Percentiles rank a stretch among this genome's conserved stretches.
phyloP scores from a whole-genome alignment of 2,797 vertebrate genomes.

The Cossypha caffra region DNA sequence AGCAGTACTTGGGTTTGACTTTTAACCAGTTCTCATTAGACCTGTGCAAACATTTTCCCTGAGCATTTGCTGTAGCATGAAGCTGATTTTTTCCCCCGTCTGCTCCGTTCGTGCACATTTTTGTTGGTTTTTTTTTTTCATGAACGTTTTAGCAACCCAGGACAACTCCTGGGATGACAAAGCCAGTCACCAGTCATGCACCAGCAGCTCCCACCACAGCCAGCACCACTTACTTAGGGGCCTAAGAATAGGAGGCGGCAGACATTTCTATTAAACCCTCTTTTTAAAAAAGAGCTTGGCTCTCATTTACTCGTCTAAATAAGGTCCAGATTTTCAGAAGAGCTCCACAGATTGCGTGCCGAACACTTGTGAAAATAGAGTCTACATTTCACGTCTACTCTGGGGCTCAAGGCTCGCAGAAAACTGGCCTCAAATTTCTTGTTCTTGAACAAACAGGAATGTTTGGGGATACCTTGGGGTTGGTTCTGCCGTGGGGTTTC shows the following conservation, averaged over 20 bases:
- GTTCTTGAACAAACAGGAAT: slow-evolving; percentile 27
- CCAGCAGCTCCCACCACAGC: slow-evolving; percentile 28
- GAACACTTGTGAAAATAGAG: slow-evolving; percentile 69
- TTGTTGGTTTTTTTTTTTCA: not conserved
- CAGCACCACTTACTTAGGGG: slow-evolving; percentile 54
- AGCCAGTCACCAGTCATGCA: slow-evolving; percentile 32
- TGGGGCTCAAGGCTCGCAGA: slow-evolving; percentile 13
- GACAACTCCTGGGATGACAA: slow-evolving; percentile 19
- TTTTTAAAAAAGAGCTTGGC: slow-evolving; percentile 52
- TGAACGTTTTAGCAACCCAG: not conserved
- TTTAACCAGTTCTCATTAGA: slow-evolving; percentile 52
- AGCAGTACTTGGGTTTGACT: not conserved
- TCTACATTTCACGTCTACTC: slow-evolving; percentile 23
- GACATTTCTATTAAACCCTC: slow-evolving; percentile 59
- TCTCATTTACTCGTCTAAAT: slow-evolving; percentile 44
- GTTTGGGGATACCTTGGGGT: slow-evolving; percentile 7
- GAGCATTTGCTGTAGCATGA: not conserved
- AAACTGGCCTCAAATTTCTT: slow-evolving; percentile 12
- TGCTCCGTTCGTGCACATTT: not conserved
- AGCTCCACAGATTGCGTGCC: slow-evolving; percentile 44
- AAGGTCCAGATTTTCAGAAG: slow-evolving; percentile 67
- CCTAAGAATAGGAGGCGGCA: slow-evolving; percentile 62
- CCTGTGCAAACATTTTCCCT: slow-evolving; percentile 28
- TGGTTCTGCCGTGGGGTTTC: not conserved
- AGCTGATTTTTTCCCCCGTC: not conserved